Evolutionary conservation across 2,113 vertebrate species (phyloP).

Genomic region (Falcunculus frontatus): DNA sequence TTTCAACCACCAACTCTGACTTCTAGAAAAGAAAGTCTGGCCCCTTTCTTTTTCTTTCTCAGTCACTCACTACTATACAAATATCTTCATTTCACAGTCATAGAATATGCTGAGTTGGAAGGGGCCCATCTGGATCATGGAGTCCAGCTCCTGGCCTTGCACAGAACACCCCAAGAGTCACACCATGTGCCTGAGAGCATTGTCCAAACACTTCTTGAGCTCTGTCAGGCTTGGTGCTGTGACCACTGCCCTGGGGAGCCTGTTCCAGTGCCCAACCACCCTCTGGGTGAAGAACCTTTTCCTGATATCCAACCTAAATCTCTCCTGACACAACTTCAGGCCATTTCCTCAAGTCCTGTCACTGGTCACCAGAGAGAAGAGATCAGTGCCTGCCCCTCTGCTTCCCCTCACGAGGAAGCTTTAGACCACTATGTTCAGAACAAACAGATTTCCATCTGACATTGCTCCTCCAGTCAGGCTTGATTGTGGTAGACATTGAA

Average conservation of each 20-base stretch:
- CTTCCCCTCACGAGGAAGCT: accelerated
- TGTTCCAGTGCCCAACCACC: background rate
- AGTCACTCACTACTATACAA: background rate
- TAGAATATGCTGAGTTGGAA: background rate
- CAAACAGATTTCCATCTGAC: background rate
- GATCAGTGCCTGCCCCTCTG: background rate
- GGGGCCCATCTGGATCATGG: accelerated
- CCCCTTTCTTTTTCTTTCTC: background rate
- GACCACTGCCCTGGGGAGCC: background rate
- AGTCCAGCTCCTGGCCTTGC: background rate
- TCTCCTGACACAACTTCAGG: accelerated
- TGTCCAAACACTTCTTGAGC: accelerated
- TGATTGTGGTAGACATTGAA: background rate
- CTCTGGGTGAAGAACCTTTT: accelerated
- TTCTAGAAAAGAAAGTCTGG: background rate
- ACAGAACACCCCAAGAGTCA: background rate
- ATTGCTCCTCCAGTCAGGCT: background rate
- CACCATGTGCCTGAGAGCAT: accelerated
- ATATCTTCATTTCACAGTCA: no score
- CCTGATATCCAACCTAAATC: background rate
- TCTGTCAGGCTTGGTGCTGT: background rate
- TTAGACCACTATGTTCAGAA: background rate
- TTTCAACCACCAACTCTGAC: background rate
- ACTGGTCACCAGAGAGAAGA: background rate
- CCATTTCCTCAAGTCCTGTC: background rate